Conservation (phyloP, 2,113 vertebrate genomes). For the Scortum barcoo region DNA sequence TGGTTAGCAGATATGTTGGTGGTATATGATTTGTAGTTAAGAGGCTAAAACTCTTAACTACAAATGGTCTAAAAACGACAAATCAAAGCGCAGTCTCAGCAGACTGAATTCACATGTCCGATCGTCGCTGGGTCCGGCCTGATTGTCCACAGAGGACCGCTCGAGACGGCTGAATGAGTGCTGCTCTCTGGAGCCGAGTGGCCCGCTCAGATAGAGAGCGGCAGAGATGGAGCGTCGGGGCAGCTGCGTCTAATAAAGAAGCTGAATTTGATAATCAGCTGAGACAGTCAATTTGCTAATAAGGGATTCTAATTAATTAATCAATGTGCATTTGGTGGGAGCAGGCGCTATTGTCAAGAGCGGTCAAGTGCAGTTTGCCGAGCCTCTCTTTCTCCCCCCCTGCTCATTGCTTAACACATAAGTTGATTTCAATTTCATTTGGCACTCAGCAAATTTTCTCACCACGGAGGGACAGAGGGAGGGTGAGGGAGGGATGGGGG, state of each 20-base stretch:
- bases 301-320: constrained; percentile 85
- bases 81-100: background rate
- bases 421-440: constrained; percentile 74
- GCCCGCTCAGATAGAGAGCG: constrained; percentile 33
- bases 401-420: constrained; percentile 78
- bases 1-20: too few relatives aligned
- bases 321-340: constrained; percentile 85
- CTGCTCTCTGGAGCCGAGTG: constrained; percentile 47
- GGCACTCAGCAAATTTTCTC: constrained; percentile 62
- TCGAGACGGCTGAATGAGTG: constrained; percentile 38
- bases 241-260: constrained; percentile 82
- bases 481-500: too few relatives aligned
- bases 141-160: constrained; percentile 38
- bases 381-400: constrained; percentile 58
- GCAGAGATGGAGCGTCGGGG: constrained; percentile 35
- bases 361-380: constrained; percentile 82
- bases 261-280: constrained; percentile 84
- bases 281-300: constrained; percentile 88
- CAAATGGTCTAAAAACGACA: too few relatives aligned
- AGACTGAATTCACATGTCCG: constrained; percentile 3
- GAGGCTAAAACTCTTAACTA: background rate
- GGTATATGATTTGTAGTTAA: background rate
- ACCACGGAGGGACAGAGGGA: constrained; percentile 30
- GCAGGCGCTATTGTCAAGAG: constrained; percentile 81
- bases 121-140: constrained; percentile 10